Percentiles rank a stretch among this genome's conserved stretches.
phyloP scores from a whole-genome alignment of 2,888 invertebrate species.

The Rhingia campestris region DNA sequence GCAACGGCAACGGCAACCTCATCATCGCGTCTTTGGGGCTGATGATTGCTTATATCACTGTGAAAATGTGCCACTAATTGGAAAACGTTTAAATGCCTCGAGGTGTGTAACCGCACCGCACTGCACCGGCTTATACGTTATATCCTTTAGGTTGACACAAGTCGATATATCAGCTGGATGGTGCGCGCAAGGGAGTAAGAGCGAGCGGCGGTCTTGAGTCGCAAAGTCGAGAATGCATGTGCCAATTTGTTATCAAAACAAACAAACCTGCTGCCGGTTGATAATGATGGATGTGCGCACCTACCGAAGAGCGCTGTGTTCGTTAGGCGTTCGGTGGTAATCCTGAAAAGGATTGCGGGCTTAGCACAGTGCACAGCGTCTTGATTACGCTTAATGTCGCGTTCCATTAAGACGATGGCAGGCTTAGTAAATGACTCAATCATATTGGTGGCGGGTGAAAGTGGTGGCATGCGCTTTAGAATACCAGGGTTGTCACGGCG shows the following conservation, averaged over 20 bases:
- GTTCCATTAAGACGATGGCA: constrained; percentile 68
- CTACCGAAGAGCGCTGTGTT: constrained; percentile 36
- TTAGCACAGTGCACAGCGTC: constrained; percentile 52
- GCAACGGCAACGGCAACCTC: constrained; percentile 20
- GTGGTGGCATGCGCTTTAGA: constrained; percentile 31
- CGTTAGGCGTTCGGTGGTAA: constrained; percentile 44
- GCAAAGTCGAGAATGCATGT: constrained; percentile 16
- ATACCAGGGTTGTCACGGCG: background rate
- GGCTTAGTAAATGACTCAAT: constrained; percentile 71
- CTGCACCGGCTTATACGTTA: constrained; percentile 16
- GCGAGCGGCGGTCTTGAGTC: constrained; percentile 13
- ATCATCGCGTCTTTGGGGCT: constrained; percentile 26
- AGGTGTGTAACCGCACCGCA: constrained; percentile 69
- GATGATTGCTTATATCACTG: constrained; percentile 69
- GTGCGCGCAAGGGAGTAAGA: constrained; percentile 10
- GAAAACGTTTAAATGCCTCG: constrained; percentile 70
- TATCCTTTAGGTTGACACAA: constrained; percentile 38
- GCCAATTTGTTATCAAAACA: constrained; percentile 70
- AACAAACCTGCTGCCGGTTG: constrained; percentile 70
- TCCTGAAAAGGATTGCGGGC: constrained; percentile 60
- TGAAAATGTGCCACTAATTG: constrained; percentile 73
- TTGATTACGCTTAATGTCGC: constrained; percentile 72
- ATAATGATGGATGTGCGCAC: constrained; percentile 64
- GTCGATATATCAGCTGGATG: constrained; percentile 68
- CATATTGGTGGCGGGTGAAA: constrained; percentile 60